These are phyloP conservation scores for Misgurnus mizolepis DNA, from an alignment of 2,113 vertebrate genomes.

Conservation along the genomic window DNA sequence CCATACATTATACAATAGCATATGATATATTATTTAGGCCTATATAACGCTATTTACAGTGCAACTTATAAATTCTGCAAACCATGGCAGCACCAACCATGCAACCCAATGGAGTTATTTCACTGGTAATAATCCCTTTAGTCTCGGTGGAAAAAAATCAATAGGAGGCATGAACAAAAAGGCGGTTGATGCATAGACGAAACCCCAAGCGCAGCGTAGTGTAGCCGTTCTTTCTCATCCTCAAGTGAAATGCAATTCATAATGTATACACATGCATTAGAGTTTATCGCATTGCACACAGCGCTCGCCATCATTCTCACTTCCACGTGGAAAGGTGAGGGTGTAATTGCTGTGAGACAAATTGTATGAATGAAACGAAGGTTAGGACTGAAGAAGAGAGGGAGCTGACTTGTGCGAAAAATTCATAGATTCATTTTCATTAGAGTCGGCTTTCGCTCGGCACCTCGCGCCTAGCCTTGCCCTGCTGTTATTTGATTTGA, in stretches of 20 bases:
- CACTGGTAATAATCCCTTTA: slow-evolving; percentile 20
- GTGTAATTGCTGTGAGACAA: slow-evolving; percentile 46
- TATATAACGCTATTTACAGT: slow-evolving; percentile 18
- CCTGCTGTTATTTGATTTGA: slow-evolving; percentile 31
- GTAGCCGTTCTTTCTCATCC: slow-evolving; percentile 34
- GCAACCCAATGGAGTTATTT: slow-evolving; percentile 18
- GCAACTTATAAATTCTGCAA: neutral
- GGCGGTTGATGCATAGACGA: slow-evolving; percentile 37
- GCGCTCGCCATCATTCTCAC: neutral
- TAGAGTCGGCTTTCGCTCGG: slow-evolving; percentile 36
- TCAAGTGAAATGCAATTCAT: slow-evolving; percentile 41
- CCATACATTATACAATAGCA: slow-evolving; percentile 15
- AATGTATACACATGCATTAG: slow-evolving; percentile 49
- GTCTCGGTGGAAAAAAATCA: slow-evolving; percentile 40
- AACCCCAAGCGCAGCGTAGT: slow-evolving; percentile 9
- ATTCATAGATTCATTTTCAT: slow-evolving; percentile 47
- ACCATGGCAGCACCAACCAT: neutral
- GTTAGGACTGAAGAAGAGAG: neutral
- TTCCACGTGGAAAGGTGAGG: slow-evolving; percentile 28
- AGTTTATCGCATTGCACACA: neutral
- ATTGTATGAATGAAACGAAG: slow-evolving; percentile 28
- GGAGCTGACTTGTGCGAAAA: slow-evolving; percentile 24
- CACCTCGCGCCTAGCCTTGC: neutral
- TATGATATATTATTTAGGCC: slow-evolving; percentile 36
- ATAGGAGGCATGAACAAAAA: slow-evolving; percentile 35